Conservation (phyloP, 2,113 vertebrate species). For the Hippoglossus stenolepis region DNA sequence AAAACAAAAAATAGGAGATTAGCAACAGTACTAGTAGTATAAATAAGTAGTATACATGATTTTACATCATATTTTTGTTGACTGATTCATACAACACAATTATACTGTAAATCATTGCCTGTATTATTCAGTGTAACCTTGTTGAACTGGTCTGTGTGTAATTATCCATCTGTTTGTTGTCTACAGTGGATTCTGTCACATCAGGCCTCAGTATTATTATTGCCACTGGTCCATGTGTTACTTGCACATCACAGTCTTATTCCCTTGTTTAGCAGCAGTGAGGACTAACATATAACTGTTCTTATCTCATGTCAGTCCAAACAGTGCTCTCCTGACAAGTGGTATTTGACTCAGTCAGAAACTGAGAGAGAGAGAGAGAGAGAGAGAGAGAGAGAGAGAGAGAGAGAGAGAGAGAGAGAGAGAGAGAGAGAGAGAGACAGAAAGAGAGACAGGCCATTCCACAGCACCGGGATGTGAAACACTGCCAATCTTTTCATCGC, state of each 20-base stretch:
- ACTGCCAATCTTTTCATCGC: constrained; percentile 73
- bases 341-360: constrained; percentile 76
- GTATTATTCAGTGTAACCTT: background rate
- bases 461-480: constrained; percentile 55
- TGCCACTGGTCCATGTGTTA: constrained; percentile 9
- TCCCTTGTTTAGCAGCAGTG: constrained; percentile 42
- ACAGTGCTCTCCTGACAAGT: constrained; percentile 77
- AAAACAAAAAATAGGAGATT: background rate
- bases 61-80: background rate
- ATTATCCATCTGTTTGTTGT: constrained; percentile 8
- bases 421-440: constrained; percentile 39
- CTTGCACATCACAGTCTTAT: constrained; percentile 19
- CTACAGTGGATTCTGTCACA: background rate
- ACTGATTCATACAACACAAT: background rate
- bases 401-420: constrained; percentile 38
- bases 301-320: constrained; percentile 81
- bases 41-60: background rate
- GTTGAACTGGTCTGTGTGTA: background rate
- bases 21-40: background rate
- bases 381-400: constrained; percentile 41
- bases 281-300: constrained; percentile 67
- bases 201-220: constrained; percentile 37
- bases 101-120: background rate
- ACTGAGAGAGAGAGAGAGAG: constrained; percentile 51
- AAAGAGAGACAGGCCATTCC: constrained; percentile 64